Conservation (phyloP, 2,888 invertebrate species). For the Heliconius charithonia region DNA sequence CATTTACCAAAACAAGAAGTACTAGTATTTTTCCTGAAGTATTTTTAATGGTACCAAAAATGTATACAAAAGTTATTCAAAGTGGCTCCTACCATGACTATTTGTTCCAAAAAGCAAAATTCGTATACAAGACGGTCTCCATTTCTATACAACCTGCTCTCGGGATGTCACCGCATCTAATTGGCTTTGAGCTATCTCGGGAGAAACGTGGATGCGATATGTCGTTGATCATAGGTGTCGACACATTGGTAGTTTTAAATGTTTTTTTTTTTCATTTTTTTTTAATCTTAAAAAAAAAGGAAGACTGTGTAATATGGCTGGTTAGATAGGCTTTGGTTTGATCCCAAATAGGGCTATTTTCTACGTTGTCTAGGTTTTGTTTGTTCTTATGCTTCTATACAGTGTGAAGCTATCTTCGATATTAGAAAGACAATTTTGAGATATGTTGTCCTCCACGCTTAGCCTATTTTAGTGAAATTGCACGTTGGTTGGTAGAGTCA, state of each 20-base stretch:
- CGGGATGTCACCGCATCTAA: constrained; percentile 74
- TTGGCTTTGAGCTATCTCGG: constrained; percentile 80
- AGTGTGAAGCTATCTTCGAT: too few species aligned
- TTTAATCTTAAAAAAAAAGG: too few species aligned
- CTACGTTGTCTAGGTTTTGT: too few species aligned
- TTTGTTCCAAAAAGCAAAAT: constrained; percentile 34
- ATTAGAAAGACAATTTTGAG: too few species aligned
- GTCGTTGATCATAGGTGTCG: constrained; percentile 55
- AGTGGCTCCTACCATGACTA: background rate
- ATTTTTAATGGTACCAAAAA: background rate
- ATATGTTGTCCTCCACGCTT: too few species aligned
- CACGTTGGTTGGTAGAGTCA: too few species aligned
- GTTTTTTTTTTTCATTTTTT: background rate
- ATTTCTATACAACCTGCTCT: constrained; percentile 42
- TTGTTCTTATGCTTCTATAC: too few species aligned
- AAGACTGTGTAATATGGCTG: too few species aligned
- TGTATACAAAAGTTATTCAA: constrained; percentile 5
- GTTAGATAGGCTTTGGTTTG: too few species aligned
- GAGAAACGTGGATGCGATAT: constrained; percentile 63
- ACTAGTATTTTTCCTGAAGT: background rate
- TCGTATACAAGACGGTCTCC: constrained; percentile 24
- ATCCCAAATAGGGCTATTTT: too few species aligned
- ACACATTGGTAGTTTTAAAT: constrained; percentile 38
- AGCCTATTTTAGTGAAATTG: too few species aligned
- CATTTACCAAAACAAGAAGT: background rate